Evolutionary conservation across 2,797 vertebrate genomes (phyloP).

Genomic region (Vespertilio murinus): DNA sequence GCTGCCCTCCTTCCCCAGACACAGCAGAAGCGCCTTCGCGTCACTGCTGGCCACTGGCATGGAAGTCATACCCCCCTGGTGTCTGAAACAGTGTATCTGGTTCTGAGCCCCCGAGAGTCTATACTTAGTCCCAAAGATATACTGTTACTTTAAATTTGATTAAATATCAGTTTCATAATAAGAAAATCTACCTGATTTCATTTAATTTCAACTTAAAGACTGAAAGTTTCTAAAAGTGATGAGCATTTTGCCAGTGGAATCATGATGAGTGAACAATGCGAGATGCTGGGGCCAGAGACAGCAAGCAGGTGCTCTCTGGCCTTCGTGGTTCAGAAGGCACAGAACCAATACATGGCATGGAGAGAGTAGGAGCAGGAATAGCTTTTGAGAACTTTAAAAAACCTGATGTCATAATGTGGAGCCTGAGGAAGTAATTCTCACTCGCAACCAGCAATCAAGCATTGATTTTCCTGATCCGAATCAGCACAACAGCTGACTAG

Average conservation of each 20-base stretch:
- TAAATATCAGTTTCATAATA: neutral
- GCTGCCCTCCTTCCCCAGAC: neutral
- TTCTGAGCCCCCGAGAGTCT: neutral
- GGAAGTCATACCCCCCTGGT: neutral
- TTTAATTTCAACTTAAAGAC: neutral
- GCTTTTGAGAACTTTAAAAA: neutral
- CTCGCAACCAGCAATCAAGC: conserved; percentile 37
- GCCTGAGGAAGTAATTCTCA: conserved; percentile 41
- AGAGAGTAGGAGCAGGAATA: neutral
- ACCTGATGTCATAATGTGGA: conserved; percentile 21
- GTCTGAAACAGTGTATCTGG: neutral
- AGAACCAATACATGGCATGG: neutral
- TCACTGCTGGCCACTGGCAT: neutral
- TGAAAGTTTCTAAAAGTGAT: neutral
- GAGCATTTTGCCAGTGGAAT: neutral
- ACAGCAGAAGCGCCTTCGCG: neutral
- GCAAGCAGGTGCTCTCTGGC: neutral
- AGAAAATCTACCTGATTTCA: neutral
- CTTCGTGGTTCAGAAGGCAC: neutral
- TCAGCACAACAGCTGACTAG: neutral
- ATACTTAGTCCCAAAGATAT: neutral
- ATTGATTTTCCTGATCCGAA: conserved; percentile 50
- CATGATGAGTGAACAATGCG: neutral
- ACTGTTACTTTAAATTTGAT: neutral
- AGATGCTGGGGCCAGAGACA: neutral